These are phyloP conservation scores for Drosophila falleni DNA, from an alignment of 2,888 invertebrate genomes.

Conservation along the genomic window DNA sequence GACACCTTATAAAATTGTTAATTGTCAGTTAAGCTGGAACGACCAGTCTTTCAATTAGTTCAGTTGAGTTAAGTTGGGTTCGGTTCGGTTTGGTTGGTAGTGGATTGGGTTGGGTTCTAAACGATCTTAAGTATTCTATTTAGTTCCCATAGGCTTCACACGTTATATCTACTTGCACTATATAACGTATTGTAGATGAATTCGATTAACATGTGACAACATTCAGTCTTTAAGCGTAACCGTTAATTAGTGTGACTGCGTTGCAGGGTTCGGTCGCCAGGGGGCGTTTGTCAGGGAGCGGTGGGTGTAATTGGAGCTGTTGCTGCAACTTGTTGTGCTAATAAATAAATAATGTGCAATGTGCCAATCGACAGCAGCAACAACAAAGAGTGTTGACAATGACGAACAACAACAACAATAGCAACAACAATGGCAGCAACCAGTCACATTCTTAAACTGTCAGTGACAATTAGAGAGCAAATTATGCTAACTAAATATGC, in stretches of 20 bases:
- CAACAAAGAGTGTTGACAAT: constrained; percentile 25
- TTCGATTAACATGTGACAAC: constrained; percentile 58
- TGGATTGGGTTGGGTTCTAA: constrained; percentile 14
- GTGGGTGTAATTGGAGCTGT: constrained; percentile 62
- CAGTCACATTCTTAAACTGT: constrained; percentile 68
- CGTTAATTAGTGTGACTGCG: constrained; percentile 54
- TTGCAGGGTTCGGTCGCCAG: constrained; percentile 48
- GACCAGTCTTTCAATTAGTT: neutral
- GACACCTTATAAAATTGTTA: constrained; percentile 17
- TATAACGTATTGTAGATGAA: constrained; percentile 7
- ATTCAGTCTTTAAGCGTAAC: constrained; percentile 40
- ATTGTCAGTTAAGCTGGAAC: neutral
- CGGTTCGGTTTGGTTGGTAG: neutral
- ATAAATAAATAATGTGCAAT: constrained; percentile 56
- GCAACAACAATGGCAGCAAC: constrained; percentile 27
- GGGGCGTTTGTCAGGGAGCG: constrained; percentile 41
- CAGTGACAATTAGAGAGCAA: constrained; percentile 75
- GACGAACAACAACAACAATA: constrained; percentile 15
- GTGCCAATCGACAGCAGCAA: constrained; percentile 39
- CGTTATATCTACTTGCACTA: neutral
- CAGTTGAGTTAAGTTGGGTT: constrained; percentile 1
- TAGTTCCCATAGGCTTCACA: constrained; percentile 14
- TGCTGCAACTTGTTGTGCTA: constrained; percentile 46
- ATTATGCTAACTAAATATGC: constrained; percentile 79
- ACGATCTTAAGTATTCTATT: constrained; percentile 1